Conservation (phyloP, 2,113 vertebrate genomes). For the Brachyistius frenatus region DNA sequence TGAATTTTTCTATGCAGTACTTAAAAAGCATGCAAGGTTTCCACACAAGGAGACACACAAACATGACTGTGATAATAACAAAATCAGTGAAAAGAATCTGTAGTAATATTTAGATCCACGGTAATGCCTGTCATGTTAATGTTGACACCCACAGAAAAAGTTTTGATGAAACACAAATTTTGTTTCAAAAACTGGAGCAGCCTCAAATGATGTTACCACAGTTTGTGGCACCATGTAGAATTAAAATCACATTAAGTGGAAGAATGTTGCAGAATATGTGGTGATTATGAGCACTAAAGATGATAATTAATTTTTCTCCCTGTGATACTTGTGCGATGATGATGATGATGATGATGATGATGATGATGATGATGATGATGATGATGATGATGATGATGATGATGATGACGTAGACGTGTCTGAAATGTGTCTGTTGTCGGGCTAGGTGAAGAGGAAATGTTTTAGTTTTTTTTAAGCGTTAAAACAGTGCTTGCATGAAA, state of each 20-base stretch:
- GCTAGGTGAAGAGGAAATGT: background rate
- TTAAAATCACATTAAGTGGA: too few relatives aligned
- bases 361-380: background rate
- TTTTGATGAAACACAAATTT: background rate
- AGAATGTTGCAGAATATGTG: too few relatives aligned
- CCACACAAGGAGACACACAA: background rate
- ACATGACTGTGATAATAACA: background rate
- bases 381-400: background rate
- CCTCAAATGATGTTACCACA: background rate
- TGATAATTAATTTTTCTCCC: background rate
- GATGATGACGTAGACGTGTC: background rate
- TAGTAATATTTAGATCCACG: background rate
- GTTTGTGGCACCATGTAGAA: background rate
- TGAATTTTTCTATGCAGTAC: background rate
- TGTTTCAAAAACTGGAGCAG: background rate
- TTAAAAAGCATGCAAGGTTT: background rate
- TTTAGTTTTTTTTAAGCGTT: background rate
- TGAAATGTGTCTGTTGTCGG: background rate
- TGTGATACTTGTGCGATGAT: background rate
- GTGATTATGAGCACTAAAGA: background rate
- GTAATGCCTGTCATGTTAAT: background rate
- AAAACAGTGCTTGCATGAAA: too few relatives aligned
- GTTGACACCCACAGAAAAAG: background rate
- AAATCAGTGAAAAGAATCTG: background rate
- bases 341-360: background rate